Evolutionary conservation across 2,888 invertebrate genomes (phyloP).

Genomic region (Lypha dubia): DNA sequence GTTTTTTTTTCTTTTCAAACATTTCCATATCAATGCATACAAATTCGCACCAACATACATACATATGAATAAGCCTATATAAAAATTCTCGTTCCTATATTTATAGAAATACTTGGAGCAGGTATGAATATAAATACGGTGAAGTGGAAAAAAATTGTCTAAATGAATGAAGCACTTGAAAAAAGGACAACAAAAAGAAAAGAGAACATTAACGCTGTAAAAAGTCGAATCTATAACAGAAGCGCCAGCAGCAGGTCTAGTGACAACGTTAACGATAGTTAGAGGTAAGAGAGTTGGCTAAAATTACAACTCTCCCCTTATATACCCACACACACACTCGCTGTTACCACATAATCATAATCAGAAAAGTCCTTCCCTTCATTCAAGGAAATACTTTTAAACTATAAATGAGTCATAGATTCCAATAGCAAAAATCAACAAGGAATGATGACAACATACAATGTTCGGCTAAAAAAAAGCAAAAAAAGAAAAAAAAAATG

Average conservation of each 20-base stretch:
- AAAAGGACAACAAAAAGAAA: constrained; percentile 56
- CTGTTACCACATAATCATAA: constrained; percentile 16
- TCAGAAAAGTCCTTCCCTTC: constrained; percentile 2
- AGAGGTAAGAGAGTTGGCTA: constrained; percentile 27
- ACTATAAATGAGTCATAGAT: constrained; percentile 67
- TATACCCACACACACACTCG: not conserved
- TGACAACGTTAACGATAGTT: constrained; percentile 12
- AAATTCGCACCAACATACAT: not conserved
- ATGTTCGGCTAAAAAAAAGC: constrained; percentile 2
- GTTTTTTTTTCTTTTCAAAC: not conserved
- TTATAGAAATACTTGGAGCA: constrained; percentile 9
- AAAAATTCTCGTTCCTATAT: not conserved
- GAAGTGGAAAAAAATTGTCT: constrained; percentile 26
- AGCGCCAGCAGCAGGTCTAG: constrained; percentile 17
- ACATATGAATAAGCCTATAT: not conserved
- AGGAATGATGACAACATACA: constrained; percentile 53
- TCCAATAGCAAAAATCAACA: constrained; percentile 67
- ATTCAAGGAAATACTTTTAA: constrained; percentile 45
- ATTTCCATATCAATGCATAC: constrained; percentile 35
- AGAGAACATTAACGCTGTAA: constrained; percentile 55
- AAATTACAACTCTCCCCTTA: constrained; percentile 13
- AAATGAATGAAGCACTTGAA: constrained; percentile 60
- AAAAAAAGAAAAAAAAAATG: not conserved
- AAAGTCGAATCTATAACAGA: constrained; percentile 47
- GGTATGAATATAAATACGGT: constrained; percentile 30